Evolutionary conservation across 2,888 invertebrate genomes (phyloP).

Genomic region (Gastracanthus pulcherrimus): DNA sequence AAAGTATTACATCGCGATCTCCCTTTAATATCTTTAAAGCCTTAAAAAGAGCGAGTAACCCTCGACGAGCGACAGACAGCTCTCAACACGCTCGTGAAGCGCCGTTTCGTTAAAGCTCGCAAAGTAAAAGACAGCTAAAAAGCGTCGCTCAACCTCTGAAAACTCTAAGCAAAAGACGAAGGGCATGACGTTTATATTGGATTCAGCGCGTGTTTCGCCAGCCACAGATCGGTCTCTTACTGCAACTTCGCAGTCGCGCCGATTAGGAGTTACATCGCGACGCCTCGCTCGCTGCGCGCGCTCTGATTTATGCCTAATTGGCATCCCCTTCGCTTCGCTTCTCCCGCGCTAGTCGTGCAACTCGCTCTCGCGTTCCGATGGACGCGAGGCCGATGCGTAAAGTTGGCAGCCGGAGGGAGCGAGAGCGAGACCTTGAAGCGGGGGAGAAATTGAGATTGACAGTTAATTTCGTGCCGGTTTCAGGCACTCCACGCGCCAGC

Average conservation of each 20-base stretch:
- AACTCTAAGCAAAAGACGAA: neutral
- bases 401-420: constrained; percentile 11
- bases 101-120: neutral
- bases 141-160: neutral
- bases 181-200: neutral
- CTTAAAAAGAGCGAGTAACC: too few relatives aligned
- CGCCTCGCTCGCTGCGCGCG: neutral
- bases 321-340: constrained; percentile 9
- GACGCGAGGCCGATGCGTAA: constrained; percentile 45
- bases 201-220: neutral
- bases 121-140: neutral
- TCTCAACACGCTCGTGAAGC: neutral
- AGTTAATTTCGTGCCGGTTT: constrained; percentile 75
- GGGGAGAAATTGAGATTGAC: constrained; percentile 76
- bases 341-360: neutral
- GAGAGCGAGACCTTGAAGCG: constrained; percentile 22
- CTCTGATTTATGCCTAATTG: constrained; percentile 53
- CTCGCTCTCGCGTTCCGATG: constrained; percentile 24
- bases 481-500: constrained; percentile 41
- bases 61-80: neutral
- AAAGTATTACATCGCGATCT: neutral
- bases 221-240: neutral
- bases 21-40: constrained; percentile 27
- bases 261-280: constrained; percentile 13
- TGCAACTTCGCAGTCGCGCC: neutral